A percentile compares a stretch with the other conserved stretches of the same genome.
phyloP scores from a whole-genome alignment of 2,113 vertebrate species.

The Pelusios castaneus region DNA sequence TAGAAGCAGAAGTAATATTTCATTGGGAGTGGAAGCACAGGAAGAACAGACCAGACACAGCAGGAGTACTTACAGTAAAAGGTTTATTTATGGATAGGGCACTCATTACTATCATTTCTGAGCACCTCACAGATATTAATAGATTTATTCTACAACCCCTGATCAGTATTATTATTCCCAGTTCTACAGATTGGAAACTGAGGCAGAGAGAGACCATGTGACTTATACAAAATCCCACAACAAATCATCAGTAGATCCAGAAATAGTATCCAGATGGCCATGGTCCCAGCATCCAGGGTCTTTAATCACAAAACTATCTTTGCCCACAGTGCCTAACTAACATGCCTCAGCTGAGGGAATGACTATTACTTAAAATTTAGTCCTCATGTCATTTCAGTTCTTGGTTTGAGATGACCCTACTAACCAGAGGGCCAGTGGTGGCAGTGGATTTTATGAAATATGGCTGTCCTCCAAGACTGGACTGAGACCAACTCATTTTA shows the following conservation, averaged over 20 bases:
- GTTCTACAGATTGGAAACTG: neutral
- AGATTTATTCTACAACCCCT: neutral
- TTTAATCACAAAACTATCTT: neutral
- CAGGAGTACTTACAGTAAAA: neutral
- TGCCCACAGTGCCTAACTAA: neutral
- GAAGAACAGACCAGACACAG: neutral
- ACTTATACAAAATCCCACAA: neutral
- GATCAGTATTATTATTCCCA: neutral
- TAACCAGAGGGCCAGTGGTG: rapidly evolving
- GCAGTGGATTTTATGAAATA: neutral
- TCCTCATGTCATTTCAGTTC: neutral
- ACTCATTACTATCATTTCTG: neutral
- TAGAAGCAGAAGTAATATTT: neutral
- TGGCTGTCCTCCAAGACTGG: neutral
- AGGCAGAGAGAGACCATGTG: neutral
- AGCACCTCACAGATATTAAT: neutral
- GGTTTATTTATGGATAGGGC: neutral
- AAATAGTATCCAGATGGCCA: neutral
- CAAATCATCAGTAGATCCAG: neutral
- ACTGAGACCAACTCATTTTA: neutral
- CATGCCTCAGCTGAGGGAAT: rapidly evolving
- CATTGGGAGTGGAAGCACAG: neutral
- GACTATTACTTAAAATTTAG: rapidly evolving
- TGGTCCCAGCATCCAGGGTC: neutral
- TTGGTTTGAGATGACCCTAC: rapidly evolving